Conservation (phyloP, 2,797 vertebrate genomes). For the Serranus cabrilla region DNA sequence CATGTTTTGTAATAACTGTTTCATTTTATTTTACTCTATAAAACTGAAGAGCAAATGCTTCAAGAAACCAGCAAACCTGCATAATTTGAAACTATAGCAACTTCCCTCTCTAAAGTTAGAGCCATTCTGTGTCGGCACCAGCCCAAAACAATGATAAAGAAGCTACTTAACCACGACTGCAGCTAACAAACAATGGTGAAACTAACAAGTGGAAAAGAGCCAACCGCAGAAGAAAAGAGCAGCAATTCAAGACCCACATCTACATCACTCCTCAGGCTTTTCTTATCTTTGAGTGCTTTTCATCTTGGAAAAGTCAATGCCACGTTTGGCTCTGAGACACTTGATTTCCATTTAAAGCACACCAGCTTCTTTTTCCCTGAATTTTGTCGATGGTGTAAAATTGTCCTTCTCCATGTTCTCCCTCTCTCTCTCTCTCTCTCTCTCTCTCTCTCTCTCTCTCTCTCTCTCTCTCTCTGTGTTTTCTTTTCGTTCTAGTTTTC, state of each 20-base stretch:
- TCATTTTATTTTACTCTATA: not conserved
- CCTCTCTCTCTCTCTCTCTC: no score
- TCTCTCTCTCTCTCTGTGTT: not conserved
- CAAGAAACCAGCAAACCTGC: not conserved
- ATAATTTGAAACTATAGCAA: not conserved
- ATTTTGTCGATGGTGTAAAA: slow-evolving; percentile 22
- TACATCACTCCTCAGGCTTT: slow-evolving; percentile 44
- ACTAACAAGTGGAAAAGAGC: slow-evolving; percentile 8
- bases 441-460: no score
- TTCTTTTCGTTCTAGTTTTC: not conserved
- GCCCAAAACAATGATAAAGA: slow-evolving; percentile 13
- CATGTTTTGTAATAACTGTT: not conserved
- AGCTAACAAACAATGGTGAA: slow-evolving; percentile 22
- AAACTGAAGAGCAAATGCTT: not conserved
- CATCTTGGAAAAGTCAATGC: slow-evolving; percentile 43
- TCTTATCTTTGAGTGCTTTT: slow-evolving; percentile 43
- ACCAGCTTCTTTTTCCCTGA: not conserved
- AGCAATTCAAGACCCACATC: slow-evolving; percentile 37
- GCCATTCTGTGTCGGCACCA: not conserved
- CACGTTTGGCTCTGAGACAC: slow-evolving; percentile 34
- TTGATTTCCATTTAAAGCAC: slow-evolving; percentile 32
- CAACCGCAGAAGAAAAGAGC: slow-evolving; percentile 32
- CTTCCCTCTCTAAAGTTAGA: not conserved
- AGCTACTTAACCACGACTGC: not conserved
- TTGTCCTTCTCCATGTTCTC: not conserved